Base-by-base conservation (phyloP, 2,888 invertebrate genomes). In the Dromius quadrimaculatus region DNA sequence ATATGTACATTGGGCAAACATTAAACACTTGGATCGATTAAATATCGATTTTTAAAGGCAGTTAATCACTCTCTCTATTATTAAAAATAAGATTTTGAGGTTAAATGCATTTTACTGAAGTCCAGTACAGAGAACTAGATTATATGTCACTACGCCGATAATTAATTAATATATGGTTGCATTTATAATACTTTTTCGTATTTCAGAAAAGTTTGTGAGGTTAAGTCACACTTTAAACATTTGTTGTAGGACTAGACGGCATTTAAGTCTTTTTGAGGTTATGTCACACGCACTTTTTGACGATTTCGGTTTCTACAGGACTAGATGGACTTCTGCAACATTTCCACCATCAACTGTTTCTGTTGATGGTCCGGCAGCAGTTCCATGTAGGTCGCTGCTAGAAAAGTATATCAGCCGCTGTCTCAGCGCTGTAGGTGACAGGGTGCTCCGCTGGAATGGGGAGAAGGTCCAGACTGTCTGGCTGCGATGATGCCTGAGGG, bases 321-420 rank as follows among this genome's bases (percentile, higher is more conserved):
- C 59, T 59, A 32, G 69, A 59, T 15, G 17, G 23, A 32, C 38
- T 43, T 43, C 34, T 22, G 19, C 59, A 69, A n/a, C 32, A 28
- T 19, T 38, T 3, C 15, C 11, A 69, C 36, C 61, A 69, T 68
- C 68, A 68, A 68, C 59, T 68, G 20, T 65, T 65, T 2, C 13
- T 34, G 9, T 50, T 13, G 20, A n/a, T 50, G 50, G 50, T 20
- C 22, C 54, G 9, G 57, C 69, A 69, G 69, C 69, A 69, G 59
- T 69, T 69, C 69, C 69, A 69, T 43, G 59, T 41, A 3, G 69
- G 69, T 23, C 43, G 36, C 17, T 69, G 69, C 69, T 69, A 69
- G 28, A 69, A 69, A 23, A 69, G 45, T 11, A 69, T 69, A 17
- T 69, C 69, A 2, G 69, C 69, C 8, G 23, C 61, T 2, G 69